Evolutionary conservation across 2,888 invertebrate species (phyloP).

Genomic region (Danaus chrysippus): DNA sequence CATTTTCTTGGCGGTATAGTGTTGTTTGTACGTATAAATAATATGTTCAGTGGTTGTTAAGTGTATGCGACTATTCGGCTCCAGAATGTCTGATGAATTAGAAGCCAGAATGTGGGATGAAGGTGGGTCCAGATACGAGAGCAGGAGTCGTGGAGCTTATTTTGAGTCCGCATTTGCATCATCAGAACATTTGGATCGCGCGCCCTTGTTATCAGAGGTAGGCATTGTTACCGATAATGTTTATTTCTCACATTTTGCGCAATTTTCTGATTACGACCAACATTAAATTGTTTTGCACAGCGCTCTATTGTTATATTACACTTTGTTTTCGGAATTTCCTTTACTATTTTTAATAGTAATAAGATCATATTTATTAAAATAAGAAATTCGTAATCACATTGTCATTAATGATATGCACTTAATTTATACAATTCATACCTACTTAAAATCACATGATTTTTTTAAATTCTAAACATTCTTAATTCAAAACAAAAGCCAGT

Average conservation of each 20-base stretch:
- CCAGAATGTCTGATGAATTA: constrained; percentile 76
- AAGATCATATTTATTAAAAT: not conserved
- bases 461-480: too few species aligned
- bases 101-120: constrained; percentile 76
- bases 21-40: not conserved
- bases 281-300: not conserved
- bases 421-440: too few species aligned
- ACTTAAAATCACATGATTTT: too few species aligned
- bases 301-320: not conserved
- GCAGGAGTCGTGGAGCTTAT: constrained; percentile 57
- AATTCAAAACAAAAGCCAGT: too few species aligned
- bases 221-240: constrained; percentile 28
- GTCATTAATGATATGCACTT: too few species aligned
- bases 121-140: constrained; percentile 61
- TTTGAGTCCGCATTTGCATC: constrained; percentile 70
- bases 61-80: constrained; percentile 44
- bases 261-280: constrained; percentile 14
- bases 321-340: not conserved
- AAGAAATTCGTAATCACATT: too few species aligned
- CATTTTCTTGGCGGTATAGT: not conserved
- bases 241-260: constrained; percentile 19
- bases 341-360: not conserved
- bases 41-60: constrained; percentile 16
- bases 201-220: constrained; percentile 70
- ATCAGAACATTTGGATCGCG: constrained; percentile 67